Conservation (phyloP, 2,113 vertebrate species). For the Lophotis ruficrista region DNA sequence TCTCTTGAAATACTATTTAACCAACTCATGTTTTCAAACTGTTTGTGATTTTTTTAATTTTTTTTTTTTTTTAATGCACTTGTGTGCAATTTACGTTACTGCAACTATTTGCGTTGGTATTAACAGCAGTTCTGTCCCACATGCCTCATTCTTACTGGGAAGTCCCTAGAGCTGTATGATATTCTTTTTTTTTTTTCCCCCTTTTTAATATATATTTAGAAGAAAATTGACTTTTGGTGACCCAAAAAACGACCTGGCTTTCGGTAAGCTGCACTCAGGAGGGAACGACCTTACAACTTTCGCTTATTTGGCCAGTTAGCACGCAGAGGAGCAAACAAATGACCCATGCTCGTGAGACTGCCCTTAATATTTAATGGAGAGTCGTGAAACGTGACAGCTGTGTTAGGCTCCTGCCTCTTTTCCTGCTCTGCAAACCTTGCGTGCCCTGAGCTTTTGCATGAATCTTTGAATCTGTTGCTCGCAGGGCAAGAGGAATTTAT, state of each 20-base stretch:
- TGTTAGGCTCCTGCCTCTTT: background rate
- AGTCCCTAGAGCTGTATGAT: background rate
- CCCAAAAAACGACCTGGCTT: background rate
- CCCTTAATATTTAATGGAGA: background rate
- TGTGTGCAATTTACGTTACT: background rate
- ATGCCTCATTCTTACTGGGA: background rate
- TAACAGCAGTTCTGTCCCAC: background rate
- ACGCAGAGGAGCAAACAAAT: background rate
- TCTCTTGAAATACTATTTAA: background rate
- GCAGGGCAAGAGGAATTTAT: background rate
- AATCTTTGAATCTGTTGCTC: background rate
- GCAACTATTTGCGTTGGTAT: background rate
- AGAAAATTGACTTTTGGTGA: background rate
- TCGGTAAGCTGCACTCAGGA: background rate
- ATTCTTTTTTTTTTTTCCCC: background rate
- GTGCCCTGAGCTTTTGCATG: background rate
- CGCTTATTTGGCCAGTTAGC: background rate
- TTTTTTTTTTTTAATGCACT: background rate
- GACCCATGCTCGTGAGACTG: background rate
- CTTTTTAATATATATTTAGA: background rate
- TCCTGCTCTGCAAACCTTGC: background rate
- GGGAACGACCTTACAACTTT: background rate
- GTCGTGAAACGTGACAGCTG: background rate
- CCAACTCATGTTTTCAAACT: background rate
- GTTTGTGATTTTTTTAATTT: background rate